Evolutionary conservation across 2,797 vertebrate genomes (phyloP), one percentile per base, ranked within the genome.

Genomic region (Florisuga fusca): DNA sequence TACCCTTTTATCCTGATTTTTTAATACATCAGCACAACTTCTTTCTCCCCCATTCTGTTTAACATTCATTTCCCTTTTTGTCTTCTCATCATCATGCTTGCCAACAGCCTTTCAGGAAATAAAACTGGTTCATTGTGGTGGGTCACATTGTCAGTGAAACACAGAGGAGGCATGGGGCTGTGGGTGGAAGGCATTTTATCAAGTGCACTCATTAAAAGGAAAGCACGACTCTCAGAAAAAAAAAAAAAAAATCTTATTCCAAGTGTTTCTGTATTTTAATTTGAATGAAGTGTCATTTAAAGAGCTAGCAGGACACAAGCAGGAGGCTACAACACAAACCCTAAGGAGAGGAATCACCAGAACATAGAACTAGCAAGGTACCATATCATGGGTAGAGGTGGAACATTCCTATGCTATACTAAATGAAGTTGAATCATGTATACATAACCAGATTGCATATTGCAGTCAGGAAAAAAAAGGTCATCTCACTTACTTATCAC

Each of bases 71-170:
- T 85, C 26, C 63, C 21, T 67, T 89, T 76, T 87, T 86, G 64
- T 81, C 58, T 91, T 76, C 20, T 75, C 72, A 76, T 88, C 62
- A 75, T 64, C 36, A 59, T n/a, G 59, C 76, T 84, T 94, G 89
- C 84, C 87, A 61, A 69, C 63, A 79, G 73, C 41, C 53, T 85
- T 88, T 63, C 76, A 91, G 55, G 36, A 91, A 94, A 91, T 88
- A 93, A 91, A 59, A 89, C 67, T n/a, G 73, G 57, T 89, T 86
- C 85, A 91, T 73, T 68, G 72, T 67, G 59, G 67, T 90, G 55
- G 89, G 87, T 93, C 91, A 95, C 5, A 0, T 92, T 94, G 87
- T 53, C 87, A 92, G 84, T 15, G 38, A 84, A 94, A 89, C 51
- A 63, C 31, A 87, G 57, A 89, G 78, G 89, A 94, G 71, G 76